A percentile compares a stretch with the other conserved stretches of the same genome.
Conservation (phyloP, 2,113 vertebrate species). For the Epinephelus lanceolatus region DNA sequence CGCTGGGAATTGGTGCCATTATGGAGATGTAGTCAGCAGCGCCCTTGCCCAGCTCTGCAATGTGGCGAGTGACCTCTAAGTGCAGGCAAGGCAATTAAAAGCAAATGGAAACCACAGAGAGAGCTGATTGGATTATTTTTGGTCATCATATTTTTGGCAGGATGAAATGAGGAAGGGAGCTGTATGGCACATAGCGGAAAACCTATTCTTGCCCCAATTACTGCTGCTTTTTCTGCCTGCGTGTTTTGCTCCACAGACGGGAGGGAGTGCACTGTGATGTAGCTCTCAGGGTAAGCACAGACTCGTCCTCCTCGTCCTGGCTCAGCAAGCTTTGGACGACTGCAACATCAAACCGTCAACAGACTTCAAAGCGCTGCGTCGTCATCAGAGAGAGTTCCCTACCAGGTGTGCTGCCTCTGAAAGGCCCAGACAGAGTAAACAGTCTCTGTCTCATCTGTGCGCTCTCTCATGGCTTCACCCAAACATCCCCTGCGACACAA, state of each 20-base stretch:
- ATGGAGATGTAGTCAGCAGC: constrained; percentile 45
- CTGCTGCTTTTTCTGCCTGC: constrained; percentile 19
- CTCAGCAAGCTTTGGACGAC: constrained; percentile 19
- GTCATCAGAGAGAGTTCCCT: constrained; percentile 66
- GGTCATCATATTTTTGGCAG: constrained; percentile 33
- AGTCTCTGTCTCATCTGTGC: constrained; percentile 1
- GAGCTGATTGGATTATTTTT: constrained; percentile 71
- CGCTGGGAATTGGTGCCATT: constrained; percentile 41
- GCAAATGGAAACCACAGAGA: constrained; percentile 62
- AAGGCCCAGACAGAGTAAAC: constrained; percentile 13
- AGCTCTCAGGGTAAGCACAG: constrained; percentile 37
- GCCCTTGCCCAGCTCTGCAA: constrained; percentile 48
- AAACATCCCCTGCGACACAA: not conserved
- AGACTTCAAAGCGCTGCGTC: constrained; percentile 59
- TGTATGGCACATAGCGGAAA: not conserved
- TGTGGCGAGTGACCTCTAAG: constrained; percentile 62
- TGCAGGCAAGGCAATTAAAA: constrained; percentile 52
- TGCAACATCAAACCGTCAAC: constrained; percentile 50
- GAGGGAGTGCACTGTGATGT: not conserved
- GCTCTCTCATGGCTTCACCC: not conserved
- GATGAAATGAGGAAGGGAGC: constrained; percentile 35
- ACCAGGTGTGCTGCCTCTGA: constrained; percentile 31
- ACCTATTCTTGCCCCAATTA: constrained; percentile 65
- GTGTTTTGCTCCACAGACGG: not conserved
- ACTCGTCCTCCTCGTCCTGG: not conserved